Percentiles rank a stretch among this genome's conserved stretches.
phyloP scores from a whole-genome alignment of 2,113 vertebrate species.

The Mastomys natalensis region DNA sequence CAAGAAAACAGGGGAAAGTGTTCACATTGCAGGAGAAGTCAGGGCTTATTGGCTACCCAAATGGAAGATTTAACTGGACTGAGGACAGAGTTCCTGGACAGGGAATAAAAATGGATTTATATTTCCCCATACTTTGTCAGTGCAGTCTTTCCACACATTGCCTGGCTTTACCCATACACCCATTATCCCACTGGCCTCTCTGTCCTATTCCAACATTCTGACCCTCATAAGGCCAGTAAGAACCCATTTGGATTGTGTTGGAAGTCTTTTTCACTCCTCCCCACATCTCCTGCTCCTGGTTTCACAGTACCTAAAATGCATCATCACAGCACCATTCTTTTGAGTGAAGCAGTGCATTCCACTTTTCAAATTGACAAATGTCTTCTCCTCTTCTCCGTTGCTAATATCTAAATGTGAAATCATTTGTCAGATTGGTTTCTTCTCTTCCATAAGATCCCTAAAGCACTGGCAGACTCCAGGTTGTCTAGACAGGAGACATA shows the following conservation, averaged over 20 bases:
- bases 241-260: not conserved
- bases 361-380: constrained; percentile 52
- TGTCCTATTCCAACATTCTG: not conserved
- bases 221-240: constrained; percentile 13
- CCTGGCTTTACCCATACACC: not conserved
- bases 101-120: constrained; percentile 56
- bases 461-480: constrained; percentile 32
- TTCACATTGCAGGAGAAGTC: constrained; percentile 29
- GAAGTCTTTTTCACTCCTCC: not conserved
- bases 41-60: constrained; percentile 61
- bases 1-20: constrained; percentile 39
- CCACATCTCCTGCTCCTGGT: not conserved
- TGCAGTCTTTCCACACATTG: constrained; percentile 20
- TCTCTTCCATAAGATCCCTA: constrained; percentile 53
- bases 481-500: constrained; percentile 57
- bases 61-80: constrained; percentile 41
- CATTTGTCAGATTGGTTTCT: constrained; percentile 61
- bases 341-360: constrained; percentile 13
- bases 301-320: constrained; percentile 43
- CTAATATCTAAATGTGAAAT: constrained; percentile 57
- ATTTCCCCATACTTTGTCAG: not conserved
- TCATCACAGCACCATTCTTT: constrained; percentile 31
- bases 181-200: not conserved
- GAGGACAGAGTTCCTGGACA: constrained; percentile 54
- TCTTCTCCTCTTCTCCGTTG: not conserved